These are phyloP conservation scores for Apotomis betuletana DNA, from an alignment of 2,888 invertebrate species.

Conservation along the genomic window DNA sequence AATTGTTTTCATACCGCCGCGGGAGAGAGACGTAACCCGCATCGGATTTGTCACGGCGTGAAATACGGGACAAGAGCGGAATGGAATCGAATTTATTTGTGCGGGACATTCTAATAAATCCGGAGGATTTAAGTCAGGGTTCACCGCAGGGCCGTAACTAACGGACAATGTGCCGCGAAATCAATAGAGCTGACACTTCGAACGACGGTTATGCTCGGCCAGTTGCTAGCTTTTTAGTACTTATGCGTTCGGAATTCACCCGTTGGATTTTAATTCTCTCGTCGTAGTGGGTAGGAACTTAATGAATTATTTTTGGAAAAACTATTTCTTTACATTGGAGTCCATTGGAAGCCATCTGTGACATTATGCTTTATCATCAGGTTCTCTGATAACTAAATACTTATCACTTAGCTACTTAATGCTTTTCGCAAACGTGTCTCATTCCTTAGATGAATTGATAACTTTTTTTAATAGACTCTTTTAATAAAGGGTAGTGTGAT, in stretches of 20 bases:
- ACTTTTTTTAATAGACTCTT: too few relatives aligned
- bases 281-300: too few relatives aligned
- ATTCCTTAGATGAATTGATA: too few relatives aligned
- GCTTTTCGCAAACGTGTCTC: too few relatives aligned
- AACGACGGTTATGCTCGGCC: conserved; percentile 21
- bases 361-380: too few relatives aligned
- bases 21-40: conserved; percentile 65
- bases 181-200: conserved; percentile 72
- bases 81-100: conserved; percentile 75
- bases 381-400: too few relatives aligned
- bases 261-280: neutral
- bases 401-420: too few relatives aligned
- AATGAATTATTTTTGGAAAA: too few relatives aligned
- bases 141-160: conserved; percentile 76
- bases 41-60: conserved; percentile 72
- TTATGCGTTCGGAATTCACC: neutral
- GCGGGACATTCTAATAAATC: conserved; percentile 79
- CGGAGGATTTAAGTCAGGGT: conserved; percentile 70
- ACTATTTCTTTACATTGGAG: too few relatives aligned
- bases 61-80: conserved; percentile 67
- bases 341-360: too few relatives aligned
- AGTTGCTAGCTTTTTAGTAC: conserved; percentile 17
- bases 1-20: conserved; percentile 37
- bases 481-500: too few relatives aligned
- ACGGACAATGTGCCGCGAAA: conserved; percentile 79